Evolutionary conservation across 2,113 vertebrate genomes (phyloP).

Genomic region (Rhabdornis inornatus): DNA sequence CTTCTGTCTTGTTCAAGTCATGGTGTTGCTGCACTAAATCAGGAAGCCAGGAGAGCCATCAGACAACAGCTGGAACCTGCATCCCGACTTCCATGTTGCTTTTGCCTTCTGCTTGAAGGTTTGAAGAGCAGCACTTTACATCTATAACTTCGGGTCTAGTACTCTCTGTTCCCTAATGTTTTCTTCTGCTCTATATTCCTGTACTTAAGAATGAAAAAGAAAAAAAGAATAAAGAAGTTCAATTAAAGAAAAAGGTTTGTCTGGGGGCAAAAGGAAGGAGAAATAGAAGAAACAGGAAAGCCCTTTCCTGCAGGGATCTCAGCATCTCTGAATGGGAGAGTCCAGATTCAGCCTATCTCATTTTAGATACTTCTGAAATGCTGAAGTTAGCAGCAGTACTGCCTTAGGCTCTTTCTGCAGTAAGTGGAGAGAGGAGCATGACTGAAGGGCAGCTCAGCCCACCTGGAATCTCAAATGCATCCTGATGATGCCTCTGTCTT

Average conservation of each 20-base stretch:
- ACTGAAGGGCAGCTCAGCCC: neutral
- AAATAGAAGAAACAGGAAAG: neutral
- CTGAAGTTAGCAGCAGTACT: neutral
- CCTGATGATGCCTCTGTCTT: neutral
- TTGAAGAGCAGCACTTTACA: neutral
- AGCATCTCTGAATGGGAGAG: neutral
- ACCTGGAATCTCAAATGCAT: neutral
- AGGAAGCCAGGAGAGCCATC: neutral
- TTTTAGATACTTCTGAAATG: neutral
- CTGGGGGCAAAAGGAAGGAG: neutral
- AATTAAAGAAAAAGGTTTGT: neutral
- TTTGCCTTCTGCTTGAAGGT: neutral
- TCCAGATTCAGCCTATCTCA: neutral
- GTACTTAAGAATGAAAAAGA: neutral
- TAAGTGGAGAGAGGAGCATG: neutral
- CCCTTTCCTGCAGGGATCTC: neutral
- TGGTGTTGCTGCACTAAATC: neutral
- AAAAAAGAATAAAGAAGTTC: neutral
- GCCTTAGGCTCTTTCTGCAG: neutral
- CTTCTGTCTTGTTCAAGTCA: rapidly evolving
- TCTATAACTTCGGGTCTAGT: neutral
- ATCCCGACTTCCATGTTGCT: neutral
- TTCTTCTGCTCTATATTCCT: neutral
- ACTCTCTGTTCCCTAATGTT: neutral
- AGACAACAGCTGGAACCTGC: rapidly evolving